These are phyloP conservation scores for Eristalis tenax DNA, from an alignment of 2,888 invertebrate genomes.

Conservation along the genomic window DNA sequence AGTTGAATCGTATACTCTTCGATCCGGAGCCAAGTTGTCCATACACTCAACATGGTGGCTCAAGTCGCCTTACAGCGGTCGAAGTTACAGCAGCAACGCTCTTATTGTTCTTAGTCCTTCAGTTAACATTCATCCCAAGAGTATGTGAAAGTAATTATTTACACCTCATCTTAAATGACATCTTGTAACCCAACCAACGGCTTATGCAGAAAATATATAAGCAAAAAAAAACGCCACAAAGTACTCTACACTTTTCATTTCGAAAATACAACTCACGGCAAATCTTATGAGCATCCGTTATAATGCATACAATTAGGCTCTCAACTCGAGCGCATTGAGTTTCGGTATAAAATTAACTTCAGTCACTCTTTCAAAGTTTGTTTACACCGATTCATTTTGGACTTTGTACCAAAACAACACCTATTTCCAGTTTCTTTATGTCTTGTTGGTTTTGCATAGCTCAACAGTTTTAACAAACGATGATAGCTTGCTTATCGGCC, in stretches of 20 bases:
- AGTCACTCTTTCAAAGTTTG: background rate
- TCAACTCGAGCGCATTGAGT: background rate
- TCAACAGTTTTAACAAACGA: background rate
- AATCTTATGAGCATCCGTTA: background rate
- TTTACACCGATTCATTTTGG: constrained; percentile 6
- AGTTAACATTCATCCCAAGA: background rate
- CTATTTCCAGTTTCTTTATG: constrained; percentile 11
- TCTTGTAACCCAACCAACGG: background rate
- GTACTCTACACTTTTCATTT: background rate
- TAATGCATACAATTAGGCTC: background rate
- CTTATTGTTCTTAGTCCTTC: background rate
- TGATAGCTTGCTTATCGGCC: background rate
- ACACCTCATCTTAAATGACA: background rate
- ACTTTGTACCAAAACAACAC: constrained; percentile 49
- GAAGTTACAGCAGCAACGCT: too few relatives aligned
- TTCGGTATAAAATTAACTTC: background rate
- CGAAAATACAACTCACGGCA: background rate
- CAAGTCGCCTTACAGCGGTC: too few relatives aligned
- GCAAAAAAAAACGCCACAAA: background rate
- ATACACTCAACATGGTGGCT: too few relatives aligned
- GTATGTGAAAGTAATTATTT: background rate
- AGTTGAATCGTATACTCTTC: too few relatives aligned
- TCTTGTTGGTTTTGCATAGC: constrained; percentile 1
- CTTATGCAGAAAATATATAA: background rate
- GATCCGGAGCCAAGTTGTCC: too few relatives aligned